Base-by-base conservation (phyloP, 92 coral and sea anemone genomes). In the Pocillopora meandrina region DNA sequence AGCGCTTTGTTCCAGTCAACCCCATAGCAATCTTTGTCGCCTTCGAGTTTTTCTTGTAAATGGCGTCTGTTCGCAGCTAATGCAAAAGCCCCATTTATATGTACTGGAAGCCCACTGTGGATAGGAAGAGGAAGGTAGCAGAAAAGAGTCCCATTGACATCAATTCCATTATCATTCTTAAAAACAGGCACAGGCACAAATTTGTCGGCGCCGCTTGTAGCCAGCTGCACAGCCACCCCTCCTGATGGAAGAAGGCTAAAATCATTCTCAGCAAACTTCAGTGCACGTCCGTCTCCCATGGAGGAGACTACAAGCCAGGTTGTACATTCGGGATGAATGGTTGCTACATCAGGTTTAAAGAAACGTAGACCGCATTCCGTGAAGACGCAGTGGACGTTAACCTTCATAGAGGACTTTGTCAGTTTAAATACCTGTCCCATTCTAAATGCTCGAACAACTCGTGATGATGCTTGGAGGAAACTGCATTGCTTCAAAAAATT, bases 101-200 rank as follows among this genome's bases (percentile, higher is more conserved):
- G 93, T 12, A 95, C 88, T 14, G 94, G 95, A 26, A 95, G 91
- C 6, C 98, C 97, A 76, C 94, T 93, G 65, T 86, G 81, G 18
- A 95, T 87, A 10, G 98, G 95, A 64, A 95, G 89, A 16, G 98
- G 98, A 21, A 95, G 87, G 75, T 87, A 95, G 84, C 98, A 95
- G 76, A 91, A 95, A 23, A 94, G 87, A 10, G 55, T 78, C 4
- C 98, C 98, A 72, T 83, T 49, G 35, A 56, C 74, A 63, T 13
- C 7, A 1, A 19, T 12, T 12, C 65, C 64, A 26, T 62, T 57
- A 9, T 12, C 60, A 1, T 2, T 18, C 20, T 70, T 70, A 14
- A 15, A 12, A 3, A 83, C 64, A 33, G 93, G 86, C 12, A 49
- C 20, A 10, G 93, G 91, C 3, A 57, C 13, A 55, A 58, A 70